Evolutionary conservation across 2,888 invertebrate species (phyloP).

Genomic region (Xestia c-nigrum): DNA sequence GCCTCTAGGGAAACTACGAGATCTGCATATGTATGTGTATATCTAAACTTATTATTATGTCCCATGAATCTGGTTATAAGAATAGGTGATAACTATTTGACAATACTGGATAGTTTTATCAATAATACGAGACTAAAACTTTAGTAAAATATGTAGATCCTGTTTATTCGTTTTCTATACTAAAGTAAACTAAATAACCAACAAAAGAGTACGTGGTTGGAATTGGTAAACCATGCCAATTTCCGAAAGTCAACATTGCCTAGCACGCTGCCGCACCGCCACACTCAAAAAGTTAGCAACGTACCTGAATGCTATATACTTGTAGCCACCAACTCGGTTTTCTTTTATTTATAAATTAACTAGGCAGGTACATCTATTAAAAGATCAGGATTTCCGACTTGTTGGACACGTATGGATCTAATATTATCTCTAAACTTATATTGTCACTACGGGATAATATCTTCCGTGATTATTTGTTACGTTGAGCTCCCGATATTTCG

Average conservation of each 20-base stretch:
- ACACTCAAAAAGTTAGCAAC: background rate
- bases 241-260: slow-evolving; percentile 20
- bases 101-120: background rate
- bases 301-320: background rate
- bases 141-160: background rate
- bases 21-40: background rate
- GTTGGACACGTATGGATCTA: background rate
- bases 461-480: no score
- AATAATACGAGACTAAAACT: background rate
- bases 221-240: slow-evolving; percentile 12
- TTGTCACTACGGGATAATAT: no score
- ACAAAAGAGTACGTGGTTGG: background rate
- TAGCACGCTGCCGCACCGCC: background rate
- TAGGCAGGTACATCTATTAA: background rate
- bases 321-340: background rate
- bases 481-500: no score
- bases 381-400: background rate
- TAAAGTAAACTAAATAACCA: background rate
- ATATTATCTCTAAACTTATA: background rate
- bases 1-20: background rate
- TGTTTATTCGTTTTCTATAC: background rate
- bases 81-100: background rate
- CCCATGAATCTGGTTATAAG: background rate
- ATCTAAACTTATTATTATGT: background rate
- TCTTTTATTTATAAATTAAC: background rate